Evolutionary conservation across 2,888 invertebrate species (phyloP), one percentile per base, ranked within the genome.

Genomic region (Globia sparganii): DNA sequence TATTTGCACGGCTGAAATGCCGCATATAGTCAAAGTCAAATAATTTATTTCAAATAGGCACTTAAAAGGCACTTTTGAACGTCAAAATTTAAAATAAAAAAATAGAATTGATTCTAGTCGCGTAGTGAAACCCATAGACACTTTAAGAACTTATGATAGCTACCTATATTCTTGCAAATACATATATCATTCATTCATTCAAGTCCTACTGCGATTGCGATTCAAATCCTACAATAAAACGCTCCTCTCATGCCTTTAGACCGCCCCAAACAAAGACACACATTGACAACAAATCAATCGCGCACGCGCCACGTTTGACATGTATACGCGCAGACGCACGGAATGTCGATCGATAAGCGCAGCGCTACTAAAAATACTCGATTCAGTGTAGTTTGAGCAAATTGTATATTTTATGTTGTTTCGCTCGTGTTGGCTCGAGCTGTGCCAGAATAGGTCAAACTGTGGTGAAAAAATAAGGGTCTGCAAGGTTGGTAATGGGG

Each of bases 211-310:
- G n/a, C n/a, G n/a, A n/a, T n/a, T n/a, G n/a, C n/a, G n/a, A n/a
- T n/a, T n/a, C n/a, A n/a, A n/a, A 43, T 43, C 43, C 13, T 43
- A 43, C 13, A 43, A 43, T 0, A 43, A 43, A 13, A 49, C 89
- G 79, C 87, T 78, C 8, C 53, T 43, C 81, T 85, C 9, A 43
- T 81, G 34, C 21, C 71, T 80, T 88, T 80, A 28, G 62, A 43
- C 87, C 86, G 72, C 70, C 75, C 80, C 74, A 71, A 83, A 87
- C 83, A 86, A 79, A 89, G 91, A 92, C 93, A 93, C 93, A 90
- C 90, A 91, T 91, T 89, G 92, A 91, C 94, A 93, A 94, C 95
- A 94, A 94, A 94, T 95, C 94, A 94, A 92, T 93, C 91, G 91
- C 83, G 94, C 95, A 94, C 95, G 95, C 91, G 95, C 94, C 92